Evolutionary conservation across 2,113 vertebrate species (phyloP), one percentile per base, ranked within the genome.

Genomic region (Ciconia maguari): DNA sequence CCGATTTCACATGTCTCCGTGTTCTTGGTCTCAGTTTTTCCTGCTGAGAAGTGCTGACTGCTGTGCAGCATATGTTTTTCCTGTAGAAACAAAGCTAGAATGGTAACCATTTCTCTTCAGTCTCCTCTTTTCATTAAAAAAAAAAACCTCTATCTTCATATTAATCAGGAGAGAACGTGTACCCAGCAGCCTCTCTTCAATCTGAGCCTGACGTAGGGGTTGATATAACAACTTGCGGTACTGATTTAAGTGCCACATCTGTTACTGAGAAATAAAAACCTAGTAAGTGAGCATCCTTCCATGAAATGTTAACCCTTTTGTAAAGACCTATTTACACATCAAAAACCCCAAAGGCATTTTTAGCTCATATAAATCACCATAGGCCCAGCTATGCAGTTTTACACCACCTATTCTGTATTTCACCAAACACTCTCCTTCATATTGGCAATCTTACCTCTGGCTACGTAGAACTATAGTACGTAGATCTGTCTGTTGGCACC

Each of bases 21-120:
- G 72, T 62, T 94, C 79, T 94, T 87, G 58, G 69, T 96, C 89
- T 77, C 78, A 90, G 11, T 69, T 97, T 96, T 87, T 83, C 93
- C 87, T 58, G 69, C 83, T 94, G 92, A 90, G 91, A 68, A 83
- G n/a, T 76, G 61, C 87, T 79, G 49, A 91, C 71, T 94, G 72
- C 94, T 94, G 89, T 83, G 91, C 62, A 78, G 61, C 16, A 42
- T 76, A 70, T 0, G 0, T 65, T 95, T 91, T 95, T 84, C 79
- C 66, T 80, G 65, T 25, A 54, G 62, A 94, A 96, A 80, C 42
- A 84, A 51, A 93, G 51, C 27, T 83, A 75, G 51, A 82, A 84
- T 70, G 16, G 49, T 62, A 83, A 91, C 61, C 0, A 1, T 52
- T 76, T 80, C 38, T 76, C 17, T 83, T 83, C 49, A 42, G 42